Evolutionary conservation across 2,888 invertebrate genomes (phyloP).

Genomic region (Chromoteleia sp.): DNA sequence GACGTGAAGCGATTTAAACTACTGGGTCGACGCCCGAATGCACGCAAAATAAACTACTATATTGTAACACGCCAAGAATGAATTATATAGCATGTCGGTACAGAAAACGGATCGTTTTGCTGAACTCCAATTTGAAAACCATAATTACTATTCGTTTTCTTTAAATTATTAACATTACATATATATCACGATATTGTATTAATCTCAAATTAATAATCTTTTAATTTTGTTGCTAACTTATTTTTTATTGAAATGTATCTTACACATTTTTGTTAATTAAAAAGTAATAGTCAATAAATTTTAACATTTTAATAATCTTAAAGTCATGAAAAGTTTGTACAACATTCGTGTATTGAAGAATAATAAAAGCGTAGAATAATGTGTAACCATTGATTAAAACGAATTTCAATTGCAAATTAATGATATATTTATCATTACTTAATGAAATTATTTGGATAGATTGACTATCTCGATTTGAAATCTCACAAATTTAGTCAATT

Average conservation of each 20-base stretch:
- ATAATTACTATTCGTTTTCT: conserved; percentile 8
- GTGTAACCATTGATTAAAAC: conserved; percentile 15
- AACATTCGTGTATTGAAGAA: conserved; percentile 13
- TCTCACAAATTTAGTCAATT: too few relatives aligned
- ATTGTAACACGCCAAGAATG: conserved; percentile 65
- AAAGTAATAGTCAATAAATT: conserved; percentile 5
- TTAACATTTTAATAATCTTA: conserved; percentile 11
- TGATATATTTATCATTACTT: too few relatives aligned
- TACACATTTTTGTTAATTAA: neutral
- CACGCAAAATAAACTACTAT: conserved; percentile 66
- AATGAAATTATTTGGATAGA: too few relatives aligned
- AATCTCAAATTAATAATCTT: too few relatives aligned
- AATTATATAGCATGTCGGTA: conserved; percentile 53
- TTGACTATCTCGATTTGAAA: too few relatives aligned
- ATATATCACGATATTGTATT: too few relatives aligned
- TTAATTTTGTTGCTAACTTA: neutral
- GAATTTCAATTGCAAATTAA: neutral
- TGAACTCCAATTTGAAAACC: conserved; percentile 4
- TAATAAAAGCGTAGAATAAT: neutral
- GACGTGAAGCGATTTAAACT: conserved; percentile 67
- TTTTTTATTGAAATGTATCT: neutral
- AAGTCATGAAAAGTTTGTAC: conserved; percentile 10
- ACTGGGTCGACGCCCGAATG: conserved; percentile 67
- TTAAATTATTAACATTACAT: conserved; percentile 6
- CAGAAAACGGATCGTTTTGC: conserved; percentile 26